Evolutionary conservation across 2,797 vertebrate genomes (phyloP), one percentile per base, ranked within the genome.

Genomic region (Myotis planiceps): DNA sequence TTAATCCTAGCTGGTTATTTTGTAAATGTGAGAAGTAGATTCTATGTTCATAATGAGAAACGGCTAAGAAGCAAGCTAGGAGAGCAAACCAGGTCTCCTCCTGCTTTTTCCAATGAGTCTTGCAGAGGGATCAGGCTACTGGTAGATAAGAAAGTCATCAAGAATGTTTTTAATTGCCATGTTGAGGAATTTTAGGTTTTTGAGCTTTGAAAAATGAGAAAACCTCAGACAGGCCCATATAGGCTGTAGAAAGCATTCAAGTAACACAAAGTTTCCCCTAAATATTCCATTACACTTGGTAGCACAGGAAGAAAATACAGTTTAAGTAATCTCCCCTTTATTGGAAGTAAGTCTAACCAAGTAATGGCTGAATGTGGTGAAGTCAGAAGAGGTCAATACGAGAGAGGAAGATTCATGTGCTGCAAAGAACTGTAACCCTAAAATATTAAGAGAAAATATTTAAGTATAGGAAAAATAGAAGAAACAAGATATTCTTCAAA

Each of bases 151-250:
- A 68, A 80, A 92, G 27, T 4, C 10, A 92, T 27, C 45, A 80
- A 55, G 69, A 21, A 32, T 65, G 79, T 1, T 58, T 74, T 60
- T 16, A 68, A 45, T 21, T 65, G 32, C 25, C 58, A 68, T 74
- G 37, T 72, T 76, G 27, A 82, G 60, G 76, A 96, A 75, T 37
- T 83, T 81, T 55, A 42, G 66, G 5, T 23, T 80, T 96, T 60
- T 86, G 34, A 92, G 18, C 3, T 82, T 63, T 63, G 90, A 32
- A n/a, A n/a, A 87, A 32, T 66, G 47, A 51, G 32, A 87, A 76
- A 78, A 91, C 42, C 27, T 69, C 47, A 87, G 47, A 74, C 60
- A 95, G 18, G 34, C 1, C 65, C 45, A 25, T 3, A 45, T 0
- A 76, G 45, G 4, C 4, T 29, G 1, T 0, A 79, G 39, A 78